Evolutionary conservation across 92 coral and sea anemone genomes (phyloP).

Genomic region (Epizoanthus illoricatus): DNA sequence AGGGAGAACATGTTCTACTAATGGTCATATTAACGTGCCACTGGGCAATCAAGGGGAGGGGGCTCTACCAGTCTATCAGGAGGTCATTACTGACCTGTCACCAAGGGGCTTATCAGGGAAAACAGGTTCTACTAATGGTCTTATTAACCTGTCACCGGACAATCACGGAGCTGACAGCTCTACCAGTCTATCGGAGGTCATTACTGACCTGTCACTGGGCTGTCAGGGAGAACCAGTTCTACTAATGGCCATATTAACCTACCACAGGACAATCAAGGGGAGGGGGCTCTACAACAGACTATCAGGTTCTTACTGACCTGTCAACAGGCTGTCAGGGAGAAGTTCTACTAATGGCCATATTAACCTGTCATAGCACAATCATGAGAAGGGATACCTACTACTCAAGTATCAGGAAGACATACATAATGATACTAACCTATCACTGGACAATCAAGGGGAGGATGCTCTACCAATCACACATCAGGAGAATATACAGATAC

Average conservation of each 20-base stretch:
- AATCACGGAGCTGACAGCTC: conserved; percentile 34
- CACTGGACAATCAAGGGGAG: conserved; percentile 66
- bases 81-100: conserved; percentile 81
- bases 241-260: conserved; percentile 51
- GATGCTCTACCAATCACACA: no score
- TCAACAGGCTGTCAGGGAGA: neutral
- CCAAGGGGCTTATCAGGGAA: no score
- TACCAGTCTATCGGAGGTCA: neutral
- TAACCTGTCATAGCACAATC: neutral
- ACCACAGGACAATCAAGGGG: conserved; percentile 55
- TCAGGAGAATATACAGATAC: no score
- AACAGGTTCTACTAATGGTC: no score
- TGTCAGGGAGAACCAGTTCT: neutral
- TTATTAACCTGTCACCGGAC: conserved; percentile 63
- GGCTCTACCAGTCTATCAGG: no score
- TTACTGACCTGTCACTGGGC: no score
- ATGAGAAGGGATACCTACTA: no score
- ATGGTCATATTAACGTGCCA: no score
- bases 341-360: neutral
- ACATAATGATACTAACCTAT: conserved; percentile 45
- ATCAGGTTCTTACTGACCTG: no score
- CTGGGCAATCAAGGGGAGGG: no score
- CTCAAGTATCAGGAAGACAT: neutral
- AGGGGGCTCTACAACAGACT: conserved; percentile 21
- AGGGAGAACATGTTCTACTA: no score